These are phyloP conservation scores for Heteromormyrus szaboi DNA, from an alignment of 2,797 vertebrate species.

Conservation along the genomic window DNA sequence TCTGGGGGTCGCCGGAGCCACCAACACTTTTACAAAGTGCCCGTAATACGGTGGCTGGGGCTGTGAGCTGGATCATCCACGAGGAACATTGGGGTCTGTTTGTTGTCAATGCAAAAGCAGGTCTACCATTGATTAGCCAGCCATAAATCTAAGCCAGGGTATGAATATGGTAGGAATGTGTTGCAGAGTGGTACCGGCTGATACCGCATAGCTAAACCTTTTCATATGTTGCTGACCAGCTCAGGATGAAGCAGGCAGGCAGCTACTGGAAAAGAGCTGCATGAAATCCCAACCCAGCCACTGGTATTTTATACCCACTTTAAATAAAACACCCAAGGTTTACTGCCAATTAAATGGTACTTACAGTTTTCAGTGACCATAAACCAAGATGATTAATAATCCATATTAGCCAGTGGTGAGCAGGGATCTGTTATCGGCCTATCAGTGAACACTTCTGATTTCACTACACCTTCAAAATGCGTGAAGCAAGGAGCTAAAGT, in stretches of 20 bases:
- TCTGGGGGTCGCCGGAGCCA: slow-evolving; percentile 75
- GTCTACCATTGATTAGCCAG: slow-evolving; percentile 67
- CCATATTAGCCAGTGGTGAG: neutral
- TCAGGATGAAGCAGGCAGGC: neutral
- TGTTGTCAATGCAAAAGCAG: slow-evolving; percentile 52
- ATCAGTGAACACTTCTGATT: slow-evolving; percentile 47
- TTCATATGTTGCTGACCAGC: slow-evolving; percentile 65
- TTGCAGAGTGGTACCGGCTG: slow-evolving; percentile 74
- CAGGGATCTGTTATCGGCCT: slow-evolving; percentile 18
- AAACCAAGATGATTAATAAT: slow-evolving; percentile 68
- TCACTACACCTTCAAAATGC: slow-evolving; percentile 53
- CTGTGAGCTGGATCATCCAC: slow-evolving; percentile 33
- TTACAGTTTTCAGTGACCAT: slow-evolving; percentile 70
- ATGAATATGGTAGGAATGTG: slow-evolving; percentile 47
- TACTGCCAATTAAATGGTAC: slow-evolving; percentile 92
- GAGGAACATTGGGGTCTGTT: neutral
- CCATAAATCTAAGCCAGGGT: slow-evolving; percentile 53
- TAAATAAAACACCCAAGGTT: slow-evolving; percentile 80
- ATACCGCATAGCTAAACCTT: slow-evolving; percentile 73
- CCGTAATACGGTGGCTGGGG: slow-evolving; percentile 81
- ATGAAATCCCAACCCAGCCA: slow-evolving; percentile 71
- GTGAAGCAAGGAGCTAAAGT: neutral
- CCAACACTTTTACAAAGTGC: slow-evolving; percentile 97
- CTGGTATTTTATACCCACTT: slow-evolving; percentile 77
- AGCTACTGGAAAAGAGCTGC: slow-evolving; percentile 31